Conservation (phyloP, 2,888 invertebrate species). For the Drosophila cognata region DNA sequence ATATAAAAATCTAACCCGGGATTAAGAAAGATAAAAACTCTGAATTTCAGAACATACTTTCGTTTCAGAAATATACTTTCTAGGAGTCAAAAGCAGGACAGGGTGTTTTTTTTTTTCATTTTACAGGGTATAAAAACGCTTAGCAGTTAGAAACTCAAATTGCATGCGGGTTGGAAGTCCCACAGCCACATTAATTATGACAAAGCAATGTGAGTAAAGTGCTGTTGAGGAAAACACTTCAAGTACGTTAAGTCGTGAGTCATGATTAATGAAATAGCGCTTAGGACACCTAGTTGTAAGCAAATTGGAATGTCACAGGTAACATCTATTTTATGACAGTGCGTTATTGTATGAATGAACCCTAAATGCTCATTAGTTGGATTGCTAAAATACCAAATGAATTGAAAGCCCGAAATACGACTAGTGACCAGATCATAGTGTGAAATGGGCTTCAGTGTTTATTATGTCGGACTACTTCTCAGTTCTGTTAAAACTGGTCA, state of each 20-base stretch:
- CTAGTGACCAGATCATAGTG: not conserved
- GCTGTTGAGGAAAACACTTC: not conserved
- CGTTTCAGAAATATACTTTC: not conserved
- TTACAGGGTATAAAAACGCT: not conserved
- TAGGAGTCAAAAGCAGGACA: too few relatives aligned
- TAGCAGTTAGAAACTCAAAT: not conserved
- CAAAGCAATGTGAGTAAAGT: not conserved
- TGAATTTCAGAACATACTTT: too few relatives aligned
- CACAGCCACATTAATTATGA: slow-evolving; percentile 8
- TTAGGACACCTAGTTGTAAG: not conserved
- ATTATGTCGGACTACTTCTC: slow-evolving; percentile 1
- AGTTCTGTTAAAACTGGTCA: not conserved
- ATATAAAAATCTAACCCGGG: not conserved
- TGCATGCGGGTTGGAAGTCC: slow-evolving; percentile 7
- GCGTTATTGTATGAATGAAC: not conserved
- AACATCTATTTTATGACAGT: slow-evolving; percentile 8
- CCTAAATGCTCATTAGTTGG: not conserved
- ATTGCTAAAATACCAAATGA: not conserved
- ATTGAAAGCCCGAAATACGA: not conserved
- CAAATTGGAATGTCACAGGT: slow-evolving; percentile 10
- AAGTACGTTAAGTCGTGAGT: not conserved
- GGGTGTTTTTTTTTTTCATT: not conserved
- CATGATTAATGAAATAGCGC: slow-evolving; percentile 21
- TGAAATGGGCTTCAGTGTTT: slow-evolving; percentile 4
- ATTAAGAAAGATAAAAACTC: not conserved